phyloP scores from a whole-genome alignment of 2,113 vertebrate species.

The Boulengerochromis microlepis region DNA sequence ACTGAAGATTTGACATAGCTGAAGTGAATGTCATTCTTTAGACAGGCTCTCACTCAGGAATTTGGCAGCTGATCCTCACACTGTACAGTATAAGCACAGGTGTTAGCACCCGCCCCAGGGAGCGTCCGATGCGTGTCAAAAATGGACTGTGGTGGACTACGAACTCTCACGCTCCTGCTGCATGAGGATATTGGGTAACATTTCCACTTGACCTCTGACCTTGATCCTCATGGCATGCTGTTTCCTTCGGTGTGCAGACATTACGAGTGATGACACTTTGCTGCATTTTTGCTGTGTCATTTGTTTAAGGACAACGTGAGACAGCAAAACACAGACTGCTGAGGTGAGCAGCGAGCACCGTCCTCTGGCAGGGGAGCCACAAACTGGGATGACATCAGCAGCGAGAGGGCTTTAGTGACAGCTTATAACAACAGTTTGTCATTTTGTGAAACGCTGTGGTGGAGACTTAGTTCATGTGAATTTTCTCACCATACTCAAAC shows the following conservation, averaged over 20 bases:
- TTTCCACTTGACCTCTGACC: not conserved
- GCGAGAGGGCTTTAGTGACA: not conserved
- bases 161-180: not conserved
- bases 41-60: not conserved
- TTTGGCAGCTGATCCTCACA: constrained; percentile 33
- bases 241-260: not conserved
- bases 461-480: not conserved
- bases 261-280: not conserved
- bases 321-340: not conserved
- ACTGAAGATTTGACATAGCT: constrained; percentile 15
- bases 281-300: not conserved
- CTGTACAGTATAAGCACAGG: constrained; percentile 9
- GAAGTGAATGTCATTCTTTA: constrained; percentile 15
- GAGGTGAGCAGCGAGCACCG: constrained; percentile 11
- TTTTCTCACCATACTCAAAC: not conserved
- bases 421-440: not conserved
- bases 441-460: not conserved
- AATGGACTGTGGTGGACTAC: not conserved
- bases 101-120: not conserved
- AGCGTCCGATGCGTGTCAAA: not conserved
- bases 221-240: not conserved
- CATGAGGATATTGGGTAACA: not conserved
- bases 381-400: not conserved
- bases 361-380: constrained; percentile 4
- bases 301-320: constrained; percentile 3